A percentile compares a stretch with the other conserved stretches of the same genome.
phyloP scores from a whole-genome alignment of 2,797 vertebrate genomes.

The Lithobates sylvaticus region DNA sequence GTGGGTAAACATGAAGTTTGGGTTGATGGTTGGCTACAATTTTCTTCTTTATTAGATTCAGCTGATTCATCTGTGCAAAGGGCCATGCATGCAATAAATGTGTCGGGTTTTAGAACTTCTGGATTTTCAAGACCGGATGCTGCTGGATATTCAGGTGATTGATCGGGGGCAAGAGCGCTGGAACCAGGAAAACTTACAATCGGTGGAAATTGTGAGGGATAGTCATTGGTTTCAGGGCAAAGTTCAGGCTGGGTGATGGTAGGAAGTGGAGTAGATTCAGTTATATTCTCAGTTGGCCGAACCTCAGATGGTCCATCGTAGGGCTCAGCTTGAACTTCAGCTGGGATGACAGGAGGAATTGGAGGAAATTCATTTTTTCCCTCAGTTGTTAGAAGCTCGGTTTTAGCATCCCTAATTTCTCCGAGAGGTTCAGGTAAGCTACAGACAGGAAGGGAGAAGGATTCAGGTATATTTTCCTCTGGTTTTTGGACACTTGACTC shows the following conservation, averaged over 20 bases:
- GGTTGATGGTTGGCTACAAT: background rate
- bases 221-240: background rate
- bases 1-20: background rate
- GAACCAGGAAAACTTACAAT: background rate
- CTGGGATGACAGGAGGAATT: background rate
- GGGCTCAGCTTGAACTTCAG: slow-evolving; percentile 40
- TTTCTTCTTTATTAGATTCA: background rate
- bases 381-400: slow-evolving; percentile 46
- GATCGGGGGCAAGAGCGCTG: background rate
- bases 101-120: background rate
- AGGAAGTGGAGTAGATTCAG: slow-evolving; percentile 29
- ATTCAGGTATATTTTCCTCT: background rate
- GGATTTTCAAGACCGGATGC: background rate
- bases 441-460: background rate
- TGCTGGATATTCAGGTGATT: no score
- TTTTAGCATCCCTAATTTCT: slow-evolving; percentile 42
- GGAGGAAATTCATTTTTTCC: background rate
- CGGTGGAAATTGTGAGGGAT: background rate
- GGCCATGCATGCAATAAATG: background rate
- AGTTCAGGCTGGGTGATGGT: background rate
- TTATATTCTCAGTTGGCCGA: background rate
- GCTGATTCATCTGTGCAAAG: background rate
- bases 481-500: slow-evolving; percentile 54
- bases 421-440: background rate
- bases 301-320: slow-evolving; percentile 18